Conservation (phyloP, 2,888 invertebrate species). For the Toxonevra muliebris region DNA sequence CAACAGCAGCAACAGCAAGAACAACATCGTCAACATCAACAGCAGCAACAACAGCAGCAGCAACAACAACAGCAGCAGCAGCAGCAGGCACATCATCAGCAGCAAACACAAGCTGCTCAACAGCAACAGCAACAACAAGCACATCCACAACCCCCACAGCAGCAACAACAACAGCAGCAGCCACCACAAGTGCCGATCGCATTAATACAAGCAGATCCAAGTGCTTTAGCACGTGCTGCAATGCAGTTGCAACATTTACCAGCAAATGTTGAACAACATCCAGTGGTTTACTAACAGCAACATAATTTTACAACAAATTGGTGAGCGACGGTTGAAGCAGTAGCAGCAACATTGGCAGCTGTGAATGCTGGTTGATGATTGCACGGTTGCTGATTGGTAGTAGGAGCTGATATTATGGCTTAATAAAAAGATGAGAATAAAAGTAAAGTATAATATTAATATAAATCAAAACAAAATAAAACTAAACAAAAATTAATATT, state of each 20-base stretch:
- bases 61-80: conserved; percentile 55
- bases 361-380: no score
- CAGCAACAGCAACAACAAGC: conserved; percentile 49
- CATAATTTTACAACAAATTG: conserved; percentile 38
- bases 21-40: conserved; percentile 54
- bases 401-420: no score
- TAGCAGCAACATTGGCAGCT: conserved; percentile 21
- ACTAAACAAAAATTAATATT: no score
- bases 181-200: conserved; percentile 63
- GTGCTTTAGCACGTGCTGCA: conserved; percentile 62
- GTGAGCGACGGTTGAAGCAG: conserved; percentile 32
- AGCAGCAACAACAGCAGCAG: conserved; percentile 54
- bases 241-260: conserved; percentile 64
- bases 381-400: no score
- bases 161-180: conserved; percentile 53
- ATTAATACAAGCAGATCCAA: conserved; percentile 61
- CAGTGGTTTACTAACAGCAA: conserved; percentile 64
- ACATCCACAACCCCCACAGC: conserved; percentile 51
- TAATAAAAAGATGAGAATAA: no score
- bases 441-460: no score
- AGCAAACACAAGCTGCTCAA: conserved; percentile 46
- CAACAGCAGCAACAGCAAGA: conserved; percentile 53
- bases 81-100: conserved; percentile 54
- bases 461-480: no score
- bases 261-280: conserved; percentile 63